These are phyloP conservation scores for Allacma fusca DNA, from an alignment of 2,888 invertebrate species.

Conservation along the genomic window DNA sequence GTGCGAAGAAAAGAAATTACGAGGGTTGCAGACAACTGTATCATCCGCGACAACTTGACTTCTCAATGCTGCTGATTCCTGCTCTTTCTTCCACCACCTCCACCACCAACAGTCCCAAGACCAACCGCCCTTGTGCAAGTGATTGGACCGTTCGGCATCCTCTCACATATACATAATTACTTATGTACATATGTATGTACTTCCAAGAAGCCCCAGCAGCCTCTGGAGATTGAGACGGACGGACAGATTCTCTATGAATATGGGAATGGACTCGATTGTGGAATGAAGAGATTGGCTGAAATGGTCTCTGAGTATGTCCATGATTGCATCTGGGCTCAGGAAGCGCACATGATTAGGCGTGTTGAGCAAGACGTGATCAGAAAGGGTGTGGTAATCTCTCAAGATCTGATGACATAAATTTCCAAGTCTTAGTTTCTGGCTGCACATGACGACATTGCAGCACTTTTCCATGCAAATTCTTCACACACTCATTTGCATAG, in stretches of 20 bases:
- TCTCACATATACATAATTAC: too few species aligned
- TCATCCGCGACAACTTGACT: background rate
- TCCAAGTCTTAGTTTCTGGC: constrained; percentile 61
- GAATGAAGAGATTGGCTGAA: constrained; percentile 37
- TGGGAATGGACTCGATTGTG: constrained; percentile 35
- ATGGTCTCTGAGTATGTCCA: constrained; percentile 33
- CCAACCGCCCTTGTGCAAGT: background rate
- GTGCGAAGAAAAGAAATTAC: background rate
- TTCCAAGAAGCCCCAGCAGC: too few species aligned
- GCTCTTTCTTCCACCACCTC: background rate
- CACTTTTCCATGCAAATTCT: constrained; percentile 62
- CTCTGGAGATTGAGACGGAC: constrained; percentile 2
- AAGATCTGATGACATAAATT: constrained; percentile 62
- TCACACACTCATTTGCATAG: constrained; percentile 62
- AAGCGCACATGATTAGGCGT: constrained; percentile 46
- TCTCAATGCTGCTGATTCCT: background rate
- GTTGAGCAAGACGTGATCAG: constrained; percentile 58
- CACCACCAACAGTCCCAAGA: background rate
- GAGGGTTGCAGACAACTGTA: constrained; percentile 3
- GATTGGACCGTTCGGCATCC: too few species aligned
- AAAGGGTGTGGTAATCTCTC: constrained; percentile 62
- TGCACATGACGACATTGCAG: constrained; percentile 61
- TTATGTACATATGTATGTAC: too few species aligned
- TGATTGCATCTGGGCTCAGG: constrained; percentile 35
- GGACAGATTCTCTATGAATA: constrained; percentile 13